phyloP scores from a whole-genome alignment of 1,140 invertebrate species.

The Catajapyx aquilonaris region DNA sequence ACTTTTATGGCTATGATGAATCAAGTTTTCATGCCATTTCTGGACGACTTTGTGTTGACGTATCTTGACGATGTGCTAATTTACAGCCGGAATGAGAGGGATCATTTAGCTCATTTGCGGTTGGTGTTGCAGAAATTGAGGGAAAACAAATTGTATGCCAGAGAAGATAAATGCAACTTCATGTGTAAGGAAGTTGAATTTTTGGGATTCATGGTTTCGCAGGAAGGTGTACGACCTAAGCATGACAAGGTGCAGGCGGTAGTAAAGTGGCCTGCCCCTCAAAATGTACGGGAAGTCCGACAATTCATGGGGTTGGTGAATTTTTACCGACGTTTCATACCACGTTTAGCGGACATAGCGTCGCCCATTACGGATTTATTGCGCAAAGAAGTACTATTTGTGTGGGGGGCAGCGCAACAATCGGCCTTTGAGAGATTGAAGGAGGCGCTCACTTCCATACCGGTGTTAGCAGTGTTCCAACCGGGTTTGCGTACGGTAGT shows the following conservation, averaged over 20 bases:
- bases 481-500: conserved; percentile 8
- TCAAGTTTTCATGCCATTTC: too few species aligned
- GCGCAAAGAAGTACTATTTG: conserved; percentile 10
- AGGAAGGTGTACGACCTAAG: conserved; percentile 3
- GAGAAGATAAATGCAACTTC: neutral
- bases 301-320: conserved; percentile 14
- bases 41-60: too few species aligned
- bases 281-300: conserved; percentile 9
- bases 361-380: conserved; percentile 13
- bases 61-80: too few species aligned
- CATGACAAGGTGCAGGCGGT: conserved; percentile 8
- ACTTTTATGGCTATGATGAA: too few species aligned
- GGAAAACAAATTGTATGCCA: neutral
- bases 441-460: neutral
- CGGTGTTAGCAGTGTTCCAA: conserved; percentile 6
- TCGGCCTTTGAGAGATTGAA: conserved; percentile 6
- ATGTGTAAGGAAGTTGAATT: conserved; percentile 1
- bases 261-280: conserved; percentile 5
- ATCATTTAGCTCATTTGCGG: too few species aligned
- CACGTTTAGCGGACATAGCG: conserved; percentile 9
- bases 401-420: conserved; percentile 8
- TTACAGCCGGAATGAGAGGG: too few species aligned
- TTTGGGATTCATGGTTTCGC: conserved; percentile 9
- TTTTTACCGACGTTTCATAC: conserved; percentile 15
- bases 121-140: neutral